Base-by-base conservation (phyloP, 2,888 invertebrate genomes). In the Orchesellides sinensis region DNA sequence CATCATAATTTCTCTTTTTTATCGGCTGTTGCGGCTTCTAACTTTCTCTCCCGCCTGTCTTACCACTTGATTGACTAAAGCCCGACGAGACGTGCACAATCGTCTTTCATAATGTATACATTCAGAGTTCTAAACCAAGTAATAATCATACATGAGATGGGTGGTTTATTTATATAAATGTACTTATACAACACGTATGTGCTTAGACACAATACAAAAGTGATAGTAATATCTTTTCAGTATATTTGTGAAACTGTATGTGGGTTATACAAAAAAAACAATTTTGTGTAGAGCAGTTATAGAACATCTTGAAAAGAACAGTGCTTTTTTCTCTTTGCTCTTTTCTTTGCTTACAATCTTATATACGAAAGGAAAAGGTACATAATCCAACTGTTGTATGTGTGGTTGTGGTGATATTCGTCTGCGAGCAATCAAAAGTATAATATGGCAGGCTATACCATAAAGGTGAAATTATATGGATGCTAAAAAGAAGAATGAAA, bases 31-130 rank as follows among this genome's bases (percentile, higher is more conserved):
- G 77, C 54, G 68, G 77, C 77, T 59, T 68, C 68, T 40, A 59
- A 73, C 29, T 54, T 66, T 75, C 65, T n/a, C n/a, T 66, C 35
- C 74, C 25, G 52, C 45, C 66, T 75, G 66, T 65, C 75, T 54
- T 66, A 21, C 66, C 54, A 66, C 63, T 75, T 75, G 75, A 75
- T 75, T 75, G 75, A 75, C 65, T 54, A 65, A 75, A 54, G 66
- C 66, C 66, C 19, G 17, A 40, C 54, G 69, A 54, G 69, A 70
- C 54, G 47, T 40, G 10, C 49, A 59, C 61, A 19, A 65, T 45
- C n/a, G 45, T 45, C 63, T 25, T 35, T 12, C 63, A 25, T 59
- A n/a, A 59, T 27, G 32, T 27, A 56, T 25, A 56, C 56, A 25
- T 56, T 56, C 56, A 21, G 21, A n/a, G 21, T 21, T 59, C 32